Evolutionary conservation across 2,113 vertebrate species (phyloP).

Genomic region (Aptenodytes patagonicus): DNA sequence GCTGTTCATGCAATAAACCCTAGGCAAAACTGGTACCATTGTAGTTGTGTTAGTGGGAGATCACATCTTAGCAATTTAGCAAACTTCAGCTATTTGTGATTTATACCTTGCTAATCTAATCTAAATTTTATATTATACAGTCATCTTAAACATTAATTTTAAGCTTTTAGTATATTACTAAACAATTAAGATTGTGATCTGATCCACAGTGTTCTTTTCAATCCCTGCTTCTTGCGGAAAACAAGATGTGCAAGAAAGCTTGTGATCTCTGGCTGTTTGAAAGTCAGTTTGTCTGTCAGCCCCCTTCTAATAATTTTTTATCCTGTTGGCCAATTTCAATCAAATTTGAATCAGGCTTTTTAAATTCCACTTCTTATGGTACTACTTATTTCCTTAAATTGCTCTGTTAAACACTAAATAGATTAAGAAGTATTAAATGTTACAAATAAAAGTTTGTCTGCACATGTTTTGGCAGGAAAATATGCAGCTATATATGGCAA

Average conservation of each 20-base stretch:
- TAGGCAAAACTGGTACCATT: neutral
- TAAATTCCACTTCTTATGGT: neutral
- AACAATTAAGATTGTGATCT: neutral
- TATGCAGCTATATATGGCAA: neutral
- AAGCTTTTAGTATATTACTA: neutral
- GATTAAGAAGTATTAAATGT: neutral
- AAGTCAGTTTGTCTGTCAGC: neutral
- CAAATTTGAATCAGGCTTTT: neutral
- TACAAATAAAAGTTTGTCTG: neutral
- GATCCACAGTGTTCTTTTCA: neutral
- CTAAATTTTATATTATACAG: neutral
- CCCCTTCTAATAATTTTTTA: neutral
- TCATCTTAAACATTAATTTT: neutral
- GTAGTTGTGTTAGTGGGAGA: neutral
- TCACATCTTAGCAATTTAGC: neutral
- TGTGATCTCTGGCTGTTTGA: neutral
- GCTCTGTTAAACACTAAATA: neutral
- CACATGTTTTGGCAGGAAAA: neutral
- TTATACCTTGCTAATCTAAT: neutral
- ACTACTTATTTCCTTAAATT: neutral
- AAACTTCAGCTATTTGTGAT: neutral
- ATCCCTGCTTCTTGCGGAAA: neutral
- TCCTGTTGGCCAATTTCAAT: neutral
- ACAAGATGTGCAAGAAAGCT: neutral
- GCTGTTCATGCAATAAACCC: neutral